phyloP scores from a whole-genome alignment of 2,113 vertebrate genomes.

The Stegastes partitus region DNA sequence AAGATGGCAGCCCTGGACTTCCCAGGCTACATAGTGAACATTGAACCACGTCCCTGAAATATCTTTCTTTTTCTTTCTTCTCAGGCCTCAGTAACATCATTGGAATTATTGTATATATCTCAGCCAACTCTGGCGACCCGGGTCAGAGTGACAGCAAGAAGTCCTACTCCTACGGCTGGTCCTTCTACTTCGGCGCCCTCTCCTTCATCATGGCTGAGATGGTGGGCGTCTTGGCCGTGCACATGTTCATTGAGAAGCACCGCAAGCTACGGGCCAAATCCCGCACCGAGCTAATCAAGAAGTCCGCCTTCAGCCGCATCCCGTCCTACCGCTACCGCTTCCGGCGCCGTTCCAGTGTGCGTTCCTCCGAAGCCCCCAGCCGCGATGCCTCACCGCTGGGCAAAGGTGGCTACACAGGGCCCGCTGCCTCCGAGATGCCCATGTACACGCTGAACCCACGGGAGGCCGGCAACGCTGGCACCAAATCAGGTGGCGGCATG shows the following conservation, averaged over 20 bases:
- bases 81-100: slow-evolving; percentile 98
- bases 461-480: slow-evolving; percentile 87
- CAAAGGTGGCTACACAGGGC: slow-evolving; percentile 92
- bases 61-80: not conserved
- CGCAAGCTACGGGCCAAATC: slow-evolving; percentile 94
- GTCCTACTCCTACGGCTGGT: slow-evolving; percentile 99
- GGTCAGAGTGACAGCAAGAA: slow-evolving; percentile 99
- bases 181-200: slow-evolving; percentile 98
- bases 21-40: not conserved
- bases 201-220: slow-evolving; percentile 99
- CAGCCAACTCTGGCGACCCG: slow-evolving; percentile 95
- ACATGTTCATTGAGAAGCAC: slow-evolving; percentile 99
- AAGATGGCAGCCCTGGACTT: no score
- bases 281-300: slow-evolving; percentile 95
- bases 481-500: slow-evolving; percentile 91
- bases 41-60: not conserved
- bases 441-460: slow-evolving; percentile 98
- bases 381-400: slow-evolving; percentile 93
- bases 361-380: slow-evolving; percentile 94
- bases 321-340: slow-evolving; percentile 96
- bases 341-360: slow-evolving; percentile 95
- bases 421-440: slow-evolving; percentile 95
- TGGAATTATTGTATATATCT: slow-evolving; percentile 99
- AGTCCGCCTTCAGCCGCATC: slow-evolving; percentile 92
- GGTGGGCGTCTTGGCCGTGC: slow-evolving; percentile 96